phyloP scores from a whole-genome alignment of 2,797 vertebrate species.

The Propithecus deckenii region DNA sequence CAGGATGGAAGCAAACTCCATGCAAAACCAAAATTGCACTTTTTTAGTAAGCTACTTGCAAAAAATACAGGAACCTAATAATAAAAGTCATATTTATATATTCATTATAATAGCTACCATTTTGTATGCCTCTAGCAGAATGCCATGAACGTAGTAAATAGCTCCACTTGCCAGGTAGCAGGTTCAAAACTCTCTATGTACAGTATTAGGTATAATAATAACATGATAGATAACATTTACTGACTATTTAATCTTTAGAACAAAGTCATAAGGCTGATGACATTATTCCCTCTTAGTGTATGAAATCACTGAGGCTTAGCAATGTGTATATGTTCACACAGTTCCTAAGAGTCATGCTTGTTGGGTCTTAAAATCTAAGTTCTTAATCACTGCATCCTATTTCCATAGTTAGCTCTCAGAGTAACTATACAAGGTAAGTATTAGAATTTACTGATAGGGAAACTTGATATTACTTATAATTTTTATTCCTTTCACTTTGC shows the following conservation, averaged over 20 bases:
- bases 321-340: neutral
- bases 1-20: neutral
- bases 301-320: neutral
- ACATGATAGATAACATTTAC: neutral
- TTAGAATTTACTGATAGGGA: neutral
- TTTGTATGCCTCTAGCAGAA: neutral
- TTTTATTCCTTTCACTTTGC: neutral
- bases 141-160: neutral
- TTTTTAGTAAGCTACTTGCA: neutral
- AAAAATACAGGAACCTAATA: neutral
- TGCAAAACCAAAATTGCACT: neutral
- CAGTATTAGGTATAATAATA: neutral
- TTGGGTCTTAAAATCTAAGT: neutral
- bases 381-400: neutral
- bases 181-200: neutral
- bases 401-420: neutral
- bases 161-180: neutral
- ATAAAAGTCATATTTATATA: neutral
- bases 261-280: neutral
- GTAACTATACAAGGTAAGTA: neutral
- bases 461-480: neutral
- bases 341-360: neutral
- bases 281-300: neutral
- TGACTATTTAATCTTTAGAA: neutral
- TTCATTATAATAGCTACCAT: neutral